A percentile compares a stretch with the other conserved stretches of the same genome.
phyloP scores from a whole-genome alignment of 1,140 invertebrate genomes.

The Drosophila chauvacae region DNA sequence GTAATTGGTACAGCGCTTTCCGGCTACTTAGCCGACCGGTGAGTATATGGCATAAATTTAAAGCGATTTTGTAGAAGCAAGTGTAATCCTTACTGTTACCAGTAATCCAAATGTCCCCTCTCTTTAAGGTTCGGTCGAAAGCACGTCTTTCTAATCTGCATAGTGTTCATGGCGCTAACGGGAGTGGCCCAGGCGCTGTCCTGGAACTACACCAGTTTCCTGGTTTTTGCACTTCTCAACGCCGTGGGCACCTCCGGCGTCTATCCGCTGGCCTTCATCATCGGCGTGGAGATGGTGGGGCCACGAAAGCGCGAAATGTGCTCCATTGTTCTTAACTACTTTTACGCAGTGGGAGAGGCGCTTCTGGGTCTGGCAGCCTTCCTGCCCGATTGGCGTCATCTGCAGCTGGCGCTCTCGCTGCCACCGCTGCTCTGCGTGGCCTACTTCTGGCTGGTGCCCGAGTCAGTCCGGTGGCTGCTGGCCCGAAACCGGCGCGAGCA shows the following conservation, averaged over 20 bases:
- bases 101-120: slow-evolving; percentile 4
- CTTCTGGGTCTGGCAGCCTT: slow-evolving; percentile 86
- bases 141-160: slow-evolving; percentile 86
- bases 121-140: slow-evolving; percentile 87
- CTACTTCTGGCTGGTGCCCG: slow-evolving; percentile 88
- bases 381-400: slow-evolving; percentile 86
- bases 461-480: slow-evolving; percentile 88
- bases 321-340: slow-evolving; percentile 87
- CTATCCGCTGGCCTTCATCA: slow-evolving; percentile 87
- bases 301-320: slow-evolving; percentile 87
- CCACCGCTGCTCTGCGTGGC: slow-evolving; percentile 86
- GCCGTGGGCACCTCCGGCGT: slow-evolving; percentile 87
- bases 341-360: slow-evolving; percentile 89
- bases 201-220: slow-evolving; percentile 86
- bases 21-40: slow-evolving; percentile 87
- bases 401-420: slow-evolving; percentile 87
- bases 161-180: slow-evolving; percentile 86
- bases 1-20: slow-evolving; percentile 86
- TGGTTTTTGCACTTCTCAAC: slow-evolving; percentile 86
- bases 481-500: slow-evolving; percentile 85
- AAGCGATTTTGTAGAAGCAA: not conserved
- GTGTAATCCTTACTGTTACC: not conserved
- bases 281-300: slow-evolving; percentile 89
- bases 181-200: slow-evolving; percentile 86
- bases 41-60: slow-evolving; percentile 26